Base-by-base conservation (phyloP, 2,888 invertebrate genomes). In the Cataglyphis albicans region DNA sequence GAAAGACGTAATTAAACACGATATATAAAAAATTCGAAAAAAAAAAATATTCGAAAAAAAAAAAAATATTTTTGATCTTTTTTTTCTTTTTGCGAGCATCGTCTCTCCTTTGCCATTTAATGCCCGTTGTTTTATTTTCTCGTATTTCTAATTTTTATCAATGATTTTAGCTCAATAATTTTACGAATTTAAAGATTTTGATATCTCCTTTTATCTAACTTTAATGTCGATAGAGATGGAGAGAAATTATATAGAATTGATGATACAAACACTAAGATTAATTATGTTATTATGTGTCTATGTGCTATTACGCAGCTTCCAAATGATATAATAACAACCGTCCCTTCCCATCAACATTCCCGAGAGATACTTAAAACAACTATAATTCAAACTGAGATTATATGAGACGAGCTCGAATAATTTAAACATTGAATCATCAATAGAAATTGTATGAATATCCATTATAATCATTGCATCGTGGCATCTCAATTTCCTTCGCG, bases 301-400 rank as follows among this genome's bases (percentile, higher is more conserved):
- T 70, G 44, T 12, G 78, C 70, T 80, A 80, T 80, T 80, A 70
- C 85, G 82, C 63, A 80, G 70, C 81, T 83, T 73, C 81, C 75
- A 82, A 82, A 87, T 84, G 89, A 88, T 88, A 88, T 87, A 88
- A 88, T 89, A 84, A 88, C 87, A 88, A 89, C 87, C 80, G 80
- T 84, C 55, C 84, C 88, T 88, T 87, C 75, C 83, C 81, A 84
- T 88, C 84, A 85, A 84, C 85, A 70, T 65, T 73, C 87, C 88
- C 85, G 82, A 78, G 38, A 84, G 88, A 75, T 88, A 88, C 85
- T 89, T 89, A 85, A 85, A 88, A 88, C 85, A 88, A 88, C 88
- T 87, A 89, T 87, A 88, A 88, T 84, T 89, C 87, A 82, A 78
- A 84, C 74, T 63, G 78, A 80, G 85, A 70, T 87, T 82, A 72